Percentiles rank a stretch among this genome's conserved stretches.
phyloP scores from a whole-genome alignment of 1,140 invertebrate genomes.

The Drosophila ercepeae region DNA sequence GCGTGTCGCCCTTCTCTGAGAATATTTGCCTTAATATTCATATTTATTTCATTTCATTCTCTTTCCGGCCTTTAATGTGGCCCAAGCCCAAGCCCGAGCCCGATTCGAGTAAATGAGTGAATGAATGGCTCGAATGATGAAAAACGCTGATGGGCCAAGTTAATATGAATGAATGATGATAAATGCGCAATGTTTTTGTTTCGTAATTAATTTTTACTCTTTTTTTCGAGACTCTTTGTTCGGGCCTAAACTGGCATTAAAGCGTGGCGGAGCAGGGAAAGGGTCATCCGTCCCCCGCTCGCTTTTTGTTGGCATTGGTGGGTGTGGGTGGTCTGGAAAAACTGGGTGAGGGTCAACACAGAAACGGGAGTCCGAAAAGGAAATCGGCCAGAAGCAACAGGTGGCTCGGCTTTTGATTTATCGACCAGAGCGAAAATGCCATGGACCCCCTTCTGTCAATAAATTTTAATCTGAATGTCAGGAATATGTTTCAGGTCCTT shows the following conservation, averaged over 20 bases:
- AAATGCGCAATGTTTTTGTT: conserved; percentile 37
- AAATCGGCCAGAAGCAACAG: conserved; percentile 7
- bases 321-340: no score
- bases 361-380: background rate
- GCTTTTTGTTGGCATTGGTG: no score
- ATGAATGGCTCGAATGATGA: conserved; percentile 42
- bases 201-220: conserved; percentile 40
- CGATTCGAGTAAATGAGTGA: conserved; percentile 36
- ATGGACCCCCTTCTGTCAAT: background rate
- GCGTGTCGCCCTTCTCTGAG: conserved; percentile 45
- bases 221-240: conserved; percentile 20
- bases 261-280: background rate
- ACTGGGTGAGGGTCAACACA: background rate
- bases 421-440: background rate
- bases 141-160: conserved; percentile 48
- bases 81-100: no score
- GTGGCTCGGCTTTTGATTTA: conserved; percentile 4
- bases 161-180: conserved; percentile 46
- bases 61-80: conserved; percentile 39
- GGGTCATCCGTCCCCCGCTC: conserved; percentile 16
- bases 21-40: conserved; percentile 47
- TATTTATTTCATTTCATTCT: conserved; percentile 42
- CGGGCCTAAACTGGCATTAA: conserved; percentile 30
- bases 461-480: background rate
- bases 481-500: background rate